Conservation (phyloP, 35 echinoderm and acorn worm species). For the Anneissia japonica region DNA sequence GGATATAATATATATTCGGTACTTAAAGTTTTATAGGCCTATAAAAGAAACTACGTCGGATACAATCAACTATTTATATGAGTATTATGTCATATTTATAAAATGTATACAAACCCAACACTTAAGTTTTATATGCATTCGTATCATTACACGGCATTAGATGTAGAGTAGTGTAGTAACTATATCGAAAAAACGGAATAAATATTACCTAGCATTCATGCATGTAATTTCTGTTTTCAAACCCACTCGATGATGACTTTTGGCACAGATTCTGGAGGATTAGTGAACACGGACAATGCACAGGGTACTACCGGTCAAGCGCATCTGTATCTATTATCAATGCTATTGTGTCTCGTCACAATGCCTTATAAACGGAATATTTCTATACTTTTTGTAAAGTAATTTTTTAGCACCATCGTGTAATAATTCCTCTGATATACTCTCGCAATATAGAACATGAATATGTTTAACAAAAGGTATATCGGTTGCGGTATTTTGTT, state of each 20-base stretch:
- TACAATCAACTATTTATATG: no score
- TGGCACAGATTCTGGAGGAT: not conserved
- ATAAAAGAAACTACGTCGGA: not conserved
- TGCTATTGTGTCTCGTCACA: not conserved
- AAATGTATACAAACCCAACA: not conserved
- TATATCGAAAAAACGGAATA: no score
- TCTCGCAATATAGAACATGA: no score
- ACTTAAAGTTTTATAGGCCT: not conserved
- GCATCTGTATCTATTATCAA: not conserved
- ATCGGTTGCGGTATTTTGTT: no score
- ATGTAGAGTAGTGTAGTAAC: no score
- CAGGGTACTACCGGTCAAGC: not conserved
- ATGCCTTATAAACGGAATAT: not conserved
- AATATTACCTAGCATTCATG: no score
- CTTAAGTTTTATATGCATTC: no score
- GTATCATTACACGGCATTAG: no score
- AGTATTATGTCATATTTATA: not conserved
- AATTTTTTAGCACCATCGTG: no score
- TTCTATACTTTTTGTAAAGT: no score
- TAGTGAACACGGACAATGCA: not conserved
- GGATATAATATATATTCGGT: not conserved
- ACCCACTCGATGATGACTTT: not conserved
- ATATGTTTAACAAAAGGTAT: no score
- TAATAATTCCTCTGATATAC: no score
- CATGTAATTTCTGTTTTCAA: not conserved